A percentile compares a stretch with the other conserved stretches of the same genome.
These are phyloP conservation scores for Plecturocebus donacophilus DNA, from an alignment of 2,113 vertebrate species.

Conservation along the genomic window DNA sequence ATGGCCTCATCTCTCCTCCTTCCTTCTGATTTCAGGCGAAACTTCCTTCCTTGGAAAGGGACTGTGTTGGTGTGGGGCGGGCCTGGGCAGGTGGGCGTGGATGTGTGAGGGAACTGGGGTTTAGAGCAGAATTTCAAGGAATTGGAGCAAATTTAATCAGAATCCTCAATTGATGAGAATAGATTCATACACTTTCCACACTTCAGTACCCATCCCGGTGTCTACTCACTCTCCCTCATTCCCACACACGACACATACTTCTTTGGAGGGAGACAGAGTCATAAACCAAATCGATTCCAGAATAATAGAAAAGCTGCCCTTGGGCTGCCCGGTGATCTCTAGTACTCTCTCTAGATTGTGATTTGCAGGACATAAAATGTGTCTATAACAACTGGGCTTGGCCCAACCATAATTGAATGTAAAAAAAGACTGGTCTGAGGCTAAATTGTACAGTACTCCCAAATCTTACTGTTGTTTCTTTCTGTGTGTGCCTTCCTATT, in stretches of 20 bases:
- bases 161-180: not conserved
- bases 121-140: not conserved
- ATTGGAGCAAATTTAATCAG: not conserved
- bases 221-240: too few relatives aligned
- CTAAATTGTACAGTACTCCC: not conserved
- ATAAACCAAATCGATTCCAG: not conserved
- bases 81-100: not conserved
- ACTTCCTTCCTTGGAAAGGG: not conserved
- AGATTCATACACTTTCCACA: not conserved
- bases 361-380: not conserved
- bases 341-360: not conserved
- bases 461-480: not conserved
- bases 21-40: not conserved
- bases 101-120: not conserved
- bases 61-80: not conserved
- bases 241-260: not conserved
- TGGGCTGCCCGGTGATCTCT: not conserved
- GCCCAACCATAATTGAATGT: not conserved
- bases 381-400: not conserved
- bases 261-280: not conserved
- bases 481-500: not conserved
- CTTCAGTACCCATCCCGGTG: not conserved
- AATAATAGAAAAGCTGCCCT: not conserved
- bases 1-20: not conserved
- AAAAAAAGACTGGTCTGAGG: not conserved